Evolutionary conservation across 2,113 vertebrate genomes (phyloP).

Genomic region (Hippocampus comes): DNA sequence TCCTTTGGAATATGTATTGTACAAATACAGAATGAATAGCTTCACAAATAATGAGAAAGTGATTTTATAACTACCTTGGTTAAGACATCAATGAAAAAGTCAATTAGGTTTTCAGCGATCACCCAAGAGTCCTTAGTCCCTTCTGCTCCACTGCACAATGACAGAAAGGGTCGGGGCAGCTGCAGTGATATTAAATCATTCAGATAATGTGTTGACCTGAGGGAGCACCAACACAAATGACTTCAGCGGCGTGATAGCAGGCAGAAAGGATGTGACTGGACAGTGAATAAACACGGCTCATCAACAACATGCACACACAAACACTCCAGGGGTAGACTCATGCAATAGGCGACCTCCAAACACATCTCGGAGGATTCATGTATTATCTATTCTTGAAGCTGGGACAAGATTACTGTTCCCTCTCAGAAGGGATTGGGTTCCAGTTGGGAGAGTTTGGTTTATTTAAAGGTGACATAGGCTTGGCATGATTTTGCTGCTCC

Average conservation of each 20-base stretch:
- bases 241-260: conserved; percentile 35
- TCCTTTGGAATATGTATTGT: not conserved
- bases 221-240: conserved; percentile 39
- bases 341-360: conserved; percentile 13
- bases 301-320: not conserved
- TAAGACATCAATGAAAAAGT: conserved; percentile 17
- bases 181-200: conserved; percentile 60
- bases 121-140: conserved; percentile 32
- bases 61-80: conserved; percentile 22
- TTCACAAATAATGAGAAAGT: conserved; percentile 5
- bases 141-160: conserved; percentile 34
- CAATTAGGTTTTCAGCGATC: conserved; percentile 32
- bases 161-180: conserved; percentile 41
- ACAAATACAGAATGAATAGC: not conserved
- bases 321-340: not conserved
- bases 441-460: conserved; percentile 14
- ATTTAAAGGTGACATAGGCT: conserved; percentile 9
- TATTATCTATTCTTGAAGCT: conserved; percentile 32
- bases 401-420: conserved; percentile 22
- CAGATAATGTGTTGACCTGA: conserved; percentile 60
- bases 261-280: conserved; percentile 46
- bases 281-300: conserved; percentile 26
- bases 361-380: conserved; percentile 31
- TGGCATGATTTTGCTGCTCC: not conserved
- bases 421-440: conserved; percentile 24